Evolutionary conservation across 2,888 invertebrate genomes (phyloP).

Genomic region (Neria commutata): DNA sequence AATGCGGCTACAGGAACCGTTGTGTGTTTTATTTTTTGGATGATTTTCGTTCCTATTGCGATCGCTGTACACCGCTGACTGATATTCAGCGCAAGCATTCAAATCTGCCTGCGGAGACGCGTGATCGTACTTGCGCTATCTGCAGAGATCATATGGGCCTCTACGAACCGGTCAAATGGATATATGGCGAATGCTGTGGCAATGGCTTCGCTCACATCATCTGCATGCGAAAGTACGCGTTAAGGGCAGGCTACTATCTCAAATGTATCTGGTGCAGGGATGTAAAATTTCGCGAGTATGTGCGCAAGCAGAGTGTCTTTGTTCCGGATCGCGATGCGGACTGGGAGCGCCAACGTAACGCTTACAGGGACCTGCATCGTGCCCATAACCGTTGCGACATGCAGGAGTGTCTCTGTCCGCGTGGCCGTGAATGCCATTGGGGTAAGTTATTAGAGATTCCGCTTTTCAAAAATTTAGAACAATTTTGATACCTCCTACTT

Average conservation of each 20-base stretch:
- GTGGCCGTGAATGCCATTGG: slow-evolving; percentile 63
- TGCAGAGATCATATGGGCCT: slow-evolving; percentile 35
- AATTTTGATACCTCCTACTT: too few species aligned
- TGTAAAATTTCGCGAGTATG: slow-evolving; percentile 43
- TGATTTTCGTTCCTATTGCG: slow-evolving; percentile 49
- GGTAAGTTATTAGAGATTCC: slow-evolving; percentile 12
- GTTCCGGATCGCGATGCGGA: slow-evolving; percentile 73
- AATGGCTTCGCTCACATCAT: slow-evolving; percentile 48
- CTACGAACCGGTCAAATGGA: slow-evolving; percentile 29
- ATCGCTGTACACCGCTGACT: slow-evolving; percentile 40
- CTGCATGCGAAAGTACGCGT: slow-evolving; percentile 52
- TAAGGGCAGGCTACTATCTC: slow-evolving; percentile 54
- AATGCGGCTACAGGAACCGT: slow-evolving; percentile 42
- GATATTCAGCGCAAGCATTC: slow-evolving; percentile 27
- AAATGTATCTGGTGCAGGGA: slow-evolving; percentile 54
- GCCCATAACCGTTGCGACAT: slow-evolving; percentile 69
- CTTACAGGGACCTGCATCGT: slow-evolving; percentile 73
- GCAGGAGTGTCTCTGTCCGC: slow-evolving; percentile 67
- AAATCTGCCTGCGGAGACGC: slow-evolving; percentile 20
- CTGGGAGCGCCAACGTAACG: slow-evolving; percentile 77
- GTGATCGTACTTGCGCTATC: slow-evolving; percentile 40
- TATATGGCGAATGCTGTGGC: slow-evolving; percentile 49
- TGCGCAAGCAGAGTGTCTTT: slow-evolving; percentile 49
- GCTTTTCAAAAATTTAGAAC: not conserved
- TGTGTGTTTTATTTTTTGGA: slow-evolving; percentile 41